Evolutionary conservation across 1,140 invertebrate species (phyloP), one percentile per base, ranked within the genome.

Genomic region (Uloborus diversus): DNA sequence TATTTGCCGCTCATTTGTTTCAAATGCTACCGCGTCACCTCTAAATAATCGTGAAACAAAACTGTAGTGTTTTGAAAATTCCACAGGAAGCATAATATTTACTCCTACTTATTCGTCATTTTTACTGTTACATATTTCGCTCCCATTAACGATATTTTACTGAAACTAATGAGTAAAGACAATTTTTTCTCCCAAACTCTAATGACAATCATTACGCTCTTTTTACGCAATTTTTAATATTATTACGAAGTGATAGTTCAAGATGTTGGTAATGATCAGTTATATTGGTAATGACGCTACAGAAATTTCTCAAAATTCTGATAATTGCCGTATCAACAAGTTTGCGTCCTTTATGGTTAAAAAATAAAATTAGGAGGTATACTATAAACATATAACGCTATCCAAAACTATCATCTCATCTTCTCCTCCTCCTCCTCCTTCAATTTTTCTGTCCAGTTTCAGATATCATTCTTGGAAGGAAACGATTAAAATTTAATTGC

Each of bases 401-500:
- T 47, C 56, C 23, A 59, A 73, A 73, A 73, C 37, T 73, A 42
- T 61, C 56, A 61, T 61, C 47, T 35, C 25, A 70, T 35, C 57
- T 30, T 37, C 27, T 69, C 25, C 27, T n/a, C n/a, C n/a, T 42
- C 37, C 37, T 9, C 17, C 37, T 42, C 37, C 7, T 17, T 42
- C 37, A 42, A 7, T 9, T 42, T 25, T 65, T 57, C 37, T 57
- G 27, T 57, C 17, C 30, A 1, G 35, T 61, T 56, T 11, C 17
- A 47, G 61, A 61, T 32, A 28, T 23, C 61, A 27, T 42, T n/a
- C 35, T 33, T 28, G 69, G n/a, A 30, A 33, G 69, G 37, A 56
- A 73, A 61, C 56, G 69, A 73, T 73, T 73, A 73, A 73, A 73
- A 61, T 73, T 73, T 73, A 73, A 73, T 73, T 73, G 69, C 56